Conservation (phyloP, 2,888 invertebrate species). For the Tanytarsus gracilentus region DNA sequence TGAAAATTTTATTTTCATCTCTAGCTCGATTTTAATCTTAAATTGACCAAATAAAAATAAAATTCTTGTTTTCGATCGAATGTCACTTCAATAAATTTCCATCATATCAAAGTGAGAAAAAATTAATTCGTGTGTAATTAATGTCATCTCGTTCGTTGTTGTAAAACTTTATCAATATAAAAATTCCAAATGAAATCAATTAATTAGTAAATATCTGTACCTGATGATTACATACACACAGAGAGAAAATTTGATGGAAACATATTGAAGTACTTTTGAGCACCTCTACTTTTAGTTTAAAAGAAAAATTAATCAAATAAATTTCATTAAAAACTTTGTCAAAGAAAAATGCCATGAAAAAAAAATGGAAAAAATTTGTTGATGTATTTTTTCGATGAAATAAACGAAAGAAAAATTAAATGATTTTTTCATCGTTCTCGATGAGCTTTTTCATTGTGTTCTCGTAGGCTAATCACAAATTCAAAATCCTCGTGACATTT, state of each 20-base stretch:
- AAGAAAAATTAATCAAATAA: neutral
- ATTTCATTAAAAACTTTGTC: neutral
- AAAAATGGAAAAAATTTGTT: neutral
- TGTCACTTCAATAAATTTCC: too few species aligned
- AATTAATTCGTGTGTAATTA: too few species aligned
- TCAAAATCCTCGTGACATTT: neutral
- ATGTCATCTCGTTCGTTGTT: too few species aligned
- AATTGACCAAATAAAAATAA: neutral
- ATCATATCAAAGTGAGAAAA: too few species aligned
- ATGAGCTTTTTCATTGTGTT: neutral
- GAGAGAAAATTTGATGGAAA: too few species aligned
- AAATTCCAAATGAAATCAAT: too few species aligned
- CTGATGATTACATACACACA: too few species aligned
- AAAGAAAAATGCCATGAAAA: neutral
- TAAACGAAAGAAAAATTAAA: neutral
- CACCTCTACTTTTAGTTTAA: neutral
- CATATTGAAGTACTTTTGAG: too few species aligned
- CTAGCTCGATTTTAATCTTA: neutral
- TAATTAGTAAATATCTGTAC: too few species aligned
- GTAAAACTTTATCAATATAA: too few species aligned
- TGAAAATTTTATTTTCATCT: neutral
- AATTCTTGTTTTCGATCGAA: too few species aligned
- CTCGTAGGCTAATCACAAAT: neutral
- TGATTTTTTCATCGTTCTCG: neutral
- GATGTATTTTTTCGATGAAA: constrained; percentile 8